phyloP scores from a whole-genome alignment of 1,140 invertebrate species.

The Drosophila varians region DNA sequence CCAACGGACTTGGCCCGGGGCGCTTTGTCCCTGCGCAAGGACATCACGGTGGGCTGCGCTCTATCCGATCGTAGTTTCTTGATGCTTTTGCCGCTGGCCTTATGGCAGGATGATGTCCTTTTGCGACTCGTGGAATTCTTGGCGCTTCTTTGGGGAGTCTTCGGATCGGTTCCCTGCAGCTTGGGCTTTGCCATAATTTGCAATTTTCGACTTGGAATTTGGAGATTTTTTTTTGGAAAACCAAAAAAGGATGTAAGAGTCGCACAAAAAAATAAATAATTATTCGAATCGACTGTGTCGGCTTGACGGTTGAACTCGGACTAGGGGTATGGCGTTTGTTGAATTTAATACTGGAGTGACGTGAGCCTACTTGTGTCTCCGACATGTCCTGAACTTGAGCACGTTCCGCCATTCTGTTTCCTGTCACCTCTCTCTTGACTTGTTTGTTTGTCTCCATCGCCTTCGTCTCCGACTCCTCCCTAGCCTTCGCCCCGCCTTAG shows the following conservation, averaged over 20 bases:
- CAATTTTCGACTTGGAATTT: too few relatives aligned
- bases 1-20: neutral
- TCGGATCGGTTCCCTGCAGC: neutral
- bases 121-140: too few relatives aligned
- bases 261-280: neutral
- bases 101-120: too few relatives aligned
- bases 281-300: constrained; percentile 2
- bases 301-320: constrained; percentile 8
- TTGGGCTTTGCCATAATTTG: constrained; percentile 19
- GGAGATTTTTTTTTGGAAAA: neutral
- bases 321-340: neutral
- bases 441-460: constrained; percentile 35
- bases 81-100: too few relatives aligned
- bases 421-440: constrained; percentile 50
- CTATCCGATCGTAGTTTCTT: neutral
- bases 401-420: constrained; percentile 32
- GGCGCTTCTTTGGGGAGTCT: neutral
- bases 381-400: constrained; percentile 31
- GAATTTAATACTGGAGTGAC: constrained; percentile 1
- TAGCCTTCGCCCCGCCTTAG: neutral
- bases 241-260: too few relatives aligned
- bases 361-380: constrained; percentile 22
- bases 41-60: neutral
- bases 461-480: constrained; percentile 18
- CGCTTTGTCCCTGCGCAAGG: neutral